These are phyloP conservation scores for Limnothrissa miodon DNA, from an alignment of 2,113 vertebrate species.

Conservation along the genomic window DNA sequence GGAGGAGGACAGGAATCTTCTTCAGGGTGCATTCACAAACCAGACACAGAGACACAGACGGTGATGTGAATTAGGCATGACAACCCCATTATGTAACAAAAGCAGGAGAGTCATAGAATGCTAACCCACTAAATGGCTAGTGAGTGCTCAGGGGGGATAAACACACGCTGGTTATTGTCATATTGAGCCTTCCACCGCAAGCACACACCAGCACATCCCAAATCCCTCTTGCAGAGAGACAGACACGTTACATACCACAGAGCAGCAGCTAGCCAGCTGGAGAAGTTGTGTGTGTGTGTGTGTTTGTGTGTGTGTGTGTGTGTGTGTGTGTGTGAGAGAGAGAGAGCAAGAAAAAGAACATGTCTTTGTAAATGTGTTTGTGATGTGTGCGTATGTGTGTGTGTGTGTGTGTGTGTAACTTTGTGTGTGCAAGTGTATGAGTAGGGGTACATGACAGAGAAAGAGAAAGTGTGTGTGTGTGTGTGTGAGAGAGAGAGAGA, in stretches of 20 bases:
- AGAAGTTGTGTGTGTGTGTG: background rate
- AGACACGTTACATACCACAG: background rate
- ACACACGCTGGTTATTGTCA: background rate
- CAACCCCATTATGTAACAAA: conserved; percentile 1
- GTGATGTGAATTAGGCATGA: background rate
- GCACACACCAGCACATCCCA: background rate
- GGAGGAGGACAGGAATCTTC: background rate
- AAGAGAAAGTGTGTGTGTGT: too few relatives aligned
- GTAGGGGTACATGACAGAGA: too few relatives aligned
- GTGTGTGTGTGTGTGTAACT: background rate
- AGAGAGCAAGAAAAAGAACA: too few relatives aligned
- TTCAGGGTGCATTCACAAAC: background rate
- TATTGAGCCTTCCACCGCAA: background rate
- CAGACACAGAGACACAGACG: background rate
- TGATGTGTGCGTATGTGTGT: too few relatives aligned
- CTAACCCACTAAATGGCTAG: background rate
- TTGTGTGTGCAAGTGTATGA: background rate
- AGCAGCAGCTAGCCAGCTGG: background rate
- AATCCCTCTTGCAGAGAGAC: background rate
- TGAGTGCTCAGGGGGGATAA: background rate
- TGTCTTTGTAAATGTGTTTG: too few relatives aligned
- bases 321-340: too few relatives aligned
- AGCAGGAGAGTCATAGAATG: background rate
- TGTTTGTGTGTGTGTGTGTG: too few relatives aligned
- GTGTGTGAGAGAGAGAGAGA: too few relatives aligned